Evolutionary conservation across 1,140 invertebrate genomes (phyloP).

Genomic region (Penaeus vannamei): DNA sequence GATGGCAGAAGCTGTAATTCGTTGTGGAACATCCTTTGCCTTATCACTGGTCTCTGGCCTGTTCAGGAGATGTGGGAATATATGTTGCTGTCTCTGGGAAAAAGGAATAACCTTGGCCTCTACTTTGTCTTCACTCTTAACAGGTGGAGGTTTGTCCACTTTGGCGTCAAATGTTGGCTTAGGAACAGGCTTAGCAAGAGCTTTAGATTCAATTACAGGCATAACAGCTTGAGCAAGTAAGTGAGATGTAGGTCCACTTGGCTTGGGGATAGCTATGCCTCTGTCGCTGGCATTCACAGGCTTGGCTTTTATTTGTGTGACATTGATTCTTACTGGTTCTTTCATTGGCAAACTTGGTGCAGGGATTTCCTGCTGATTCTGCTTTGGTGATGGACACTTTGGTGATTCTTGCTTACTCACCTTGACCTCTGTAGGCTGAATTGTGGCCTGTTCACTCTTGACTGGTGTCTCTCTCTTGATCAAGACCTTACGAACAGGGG

Average conservation of each 20-base stretch:
- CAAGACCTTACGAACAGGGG: constrained; percentile 44
- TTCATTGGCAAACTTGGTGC: constrained; percentile 35
- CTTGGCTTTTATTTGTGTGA: constrained; percentile 48
- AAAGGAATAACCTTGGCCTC: constrained; percentile 65
- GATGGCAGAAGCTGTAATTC: constrained; percentile 29
- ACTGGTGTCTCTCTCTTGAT: constrained; percentile 45
- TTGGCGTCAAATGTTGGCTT: constrained; percentile 48
- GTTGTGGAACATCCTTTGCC: constrained; percentile 9
- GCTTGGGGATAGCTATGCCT: constrained; percentile 21
- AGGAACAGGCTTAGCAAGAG: constrained; percentile 64
- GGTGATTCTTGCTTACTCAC: constrained; percentile 49
- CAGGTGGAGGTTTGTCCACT: constrained; percentile 41
- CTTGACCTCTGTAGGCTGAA: constrained; percentile 36
- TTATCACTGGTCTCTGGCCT: constrained; percentile 56
- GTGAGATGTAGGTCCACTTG: constrained; percentile 49
- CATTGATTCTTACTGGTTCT: constrained; percentile 47
- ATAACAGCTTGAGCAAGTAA: constrained; percentile 64
- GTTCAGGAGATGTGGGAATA: constrained; percentile 66
- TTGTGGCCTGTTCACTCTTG: constrained; percentile 17
- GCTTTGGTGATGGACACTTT: constrained; percentile 57
- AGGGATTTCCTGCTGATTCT: not conserved
- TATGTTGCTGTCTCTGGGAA: constrained; percentile 66
- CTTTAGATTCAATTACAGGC: constrained; percentile 63
- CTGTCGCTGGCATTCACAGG: constrained; percentile 27
- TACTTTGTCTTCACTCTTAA: constrained; percentile 57